phyloP scores from a whole-genome alignment of 1,140 invertebrate genomes.

The Micrasema longulum region DNA sequence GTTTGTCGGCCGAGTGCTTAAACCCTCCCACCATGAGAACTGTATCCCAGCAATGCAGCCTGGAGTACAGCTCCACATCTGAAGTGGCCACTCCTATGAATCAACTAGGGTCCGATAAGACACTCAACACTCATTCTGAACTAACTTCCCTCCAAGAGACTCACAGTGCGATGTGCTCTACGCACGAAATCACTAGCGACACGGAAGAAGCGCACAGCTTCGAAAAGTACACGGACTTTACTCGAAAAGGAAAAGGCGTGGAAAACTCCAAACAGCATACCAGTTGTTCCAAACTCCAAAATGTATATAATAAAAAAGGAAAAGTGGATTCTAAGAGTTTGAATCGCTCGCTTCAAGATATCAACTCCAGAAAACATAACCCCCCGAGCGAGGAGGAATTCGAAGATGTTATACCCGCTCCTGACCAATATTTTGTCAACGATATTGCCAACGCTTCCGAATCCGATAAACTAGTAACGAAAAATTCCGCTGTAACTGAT shows the following conservation, averaged over 20 bases:
- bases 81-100: conserved; percentile 63
- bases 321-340: conserved; percentile 33
- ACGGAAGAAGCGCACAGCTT: conserved; percentile 62
- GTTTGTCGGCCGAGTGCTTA: conserved; percentile 63
- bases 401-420: not conserved
- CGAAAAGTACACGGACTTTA: conserved; percentile 64
- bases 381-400: conserved; percentile 14
- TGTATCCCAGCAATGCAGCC: conserved; percentile 66
- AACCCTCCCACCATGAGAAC: conserved; percentile 66
- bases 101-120: conserved; percentile 65
- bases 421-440: conserved; percentile 41
- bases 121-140: conserved; percentile 66
- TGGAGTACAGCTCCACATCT: conserved; percentile 64
- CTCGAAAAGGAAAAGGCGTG: conserved; percentile 33
- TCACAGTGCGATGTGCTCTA: conserved; percentile 65
- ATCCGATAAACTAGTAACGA: conserved; percentile 44
- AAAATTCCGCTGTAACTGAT: conserved; percentile 22
- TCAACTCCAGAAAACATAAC: conserved; percentile 52
- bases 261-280: conserved; percentile 50
- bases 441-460: conserved; percentile 44
- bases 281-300: conserved; percentile 50
- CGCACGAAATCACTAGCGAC: conserved; percentile 65
- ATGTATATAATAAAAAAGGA: conserved; percentile 24
- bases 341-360: conserved; percentile 56
- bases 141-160: conserved; percentile 66